Base-by-base conservation (phyloP, 2,888 invertebrate species). In the Lasiommata megera region DNA sequence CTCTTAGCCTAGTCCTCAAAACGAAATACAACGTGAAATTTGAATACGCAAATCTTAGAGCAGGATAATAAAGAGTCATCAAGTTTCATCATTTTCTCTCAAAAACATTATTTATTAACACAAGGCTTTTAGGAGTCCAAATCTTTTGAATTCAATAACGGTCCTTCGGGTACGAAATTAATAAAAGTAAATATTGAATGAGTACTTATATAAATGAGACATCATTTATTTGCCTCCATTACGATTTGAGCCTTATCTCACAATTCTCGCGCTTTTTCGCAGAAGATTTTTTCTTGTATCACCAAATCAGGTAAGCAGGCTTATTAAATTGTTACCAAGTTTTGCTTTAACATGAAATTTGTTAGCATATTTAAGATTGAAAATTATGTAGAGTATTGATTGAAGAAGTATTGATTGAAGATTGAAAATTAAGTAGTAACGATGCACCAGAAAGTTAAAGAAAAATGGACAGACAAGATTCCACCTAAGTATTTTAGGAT, bases 81-180 rank as follows among this genome's bases (percentile, higher is more conserved):
- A n/a, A n/a, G n/a, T n/a, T 46, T 31, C 7, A 31, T 46, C 16
- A 12, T 43, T 12, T 43, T 41, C n/a, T 5, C 23, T n/a, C 6
- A 23, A 16, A 16, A 46, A 46, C 28, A 31, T 31, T 29, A 31
- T 46, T 12, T 9, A 16, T 31, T 46, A 9, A 46, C 1, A 46
- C 31, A 5, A 46, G 31, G 12, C 46, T 46, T 46, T 46, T 6
- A 34, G 31, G 31, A 16, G 16, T 47, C 46, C 31, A n/a, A 44
- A 28, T 23, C 44, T 23, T 44, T 44, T 37, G 50, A 37, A 37
- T 50, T 28, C 34, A 37, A 50, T 38, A 50, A 50, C 37, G 37
- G 38, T 11, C 34, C 47, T 14, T 28, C 14, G 37, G 50, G 50
- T 38, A 50, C 14, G 38, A 50, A 37, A 50, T 50, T 50, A 50